Evolutionary conservation across 1,140 invertebrate genomes (phyloP), one percentile per base, ranked within the genome.

Genomic region (Pomacea maculata): DNA sequence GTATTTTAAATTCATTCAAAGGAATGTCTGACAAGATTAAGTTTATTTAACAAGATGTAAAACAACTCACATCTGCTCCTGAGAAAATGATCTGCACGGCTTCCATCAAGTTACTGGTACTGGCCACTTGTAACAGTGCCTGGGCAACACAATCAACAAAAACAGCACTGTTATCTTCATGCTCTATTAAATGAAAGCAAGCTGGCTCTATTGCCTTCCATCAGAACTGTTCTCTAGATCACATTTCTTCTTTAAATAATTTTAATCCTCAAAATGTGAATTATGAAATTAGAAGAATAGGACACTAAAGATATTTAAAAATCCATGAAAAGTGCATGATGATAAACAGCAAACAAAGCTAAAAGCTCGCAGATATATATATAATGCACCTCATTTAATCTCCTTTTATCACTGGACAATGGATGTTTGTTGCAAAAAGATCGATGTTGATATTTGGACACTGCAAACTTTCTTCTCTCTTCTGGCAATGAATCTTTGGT

Each of bases 41-140:
- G 57, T 61, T 11, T 76, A 25, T 12, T n/a, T 7, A 25, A 25
- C 1, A 14, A 76, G 9, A 1, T 25, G 45, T 52, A 21, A 77
- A 21, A n/a, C 68, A 25, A 85, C 89, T 88, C 83, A 90, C 89
- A 85, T 89, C 83, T 17, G 88, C 89, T 11, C 89, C 89, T 72
- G 87, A 88, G 80, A 88, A 90, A n/a, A 89, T 61, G 5, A 90
- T 84, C 71, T 78, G 80, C 88, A 90, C 85, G 17, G 84, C 85
- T 71, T 87, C 83, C 65, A 87, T 67, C 12, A 90, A 72, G 77
- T 90, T 82, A 75, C 83, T 86, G 29, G 75, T 83, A 21, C 80
- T 84, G 21, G 85, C 86, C n/a, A 77, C 63, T 29, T 75, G 78
- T 29, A 87, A 78, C 8, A 90, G 75, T 19, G 85, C 84, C 88